phyloP scores from a whole-genome alignment of 1,140 invertebrate species.

The Halesus radiatus region DNA sequence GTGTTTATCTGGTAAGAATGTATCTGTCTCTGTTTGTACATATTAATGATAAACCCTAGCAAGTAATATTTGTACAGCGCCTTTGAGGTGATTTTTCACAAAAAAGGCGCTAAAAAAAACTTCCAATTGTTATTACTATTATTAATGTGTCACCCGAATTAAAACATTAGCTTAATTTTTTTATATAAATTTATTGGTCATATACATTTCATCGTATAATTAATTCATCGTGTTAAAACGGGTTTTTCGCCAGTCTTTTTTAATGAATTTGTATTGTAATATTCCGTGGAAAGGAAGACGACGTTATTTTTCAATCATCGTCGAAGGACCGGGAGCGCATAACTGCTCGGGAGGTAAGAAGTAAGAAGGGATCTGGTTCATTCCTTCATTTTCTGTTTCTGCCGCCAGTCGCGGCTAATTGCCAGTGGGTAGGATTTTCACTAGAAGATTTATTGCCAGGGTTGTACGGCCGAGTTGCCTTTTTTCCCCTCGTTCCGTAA shows the following conservation, averaged over 20 bases:
- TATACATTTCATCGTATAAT: too few species aligned
- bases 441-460: constrained; percentile 54
- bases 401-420: constrained; percentile 54
- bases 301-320: constrained; percentile 18
- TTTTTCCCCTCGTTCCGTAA: constrained; percentile 42
- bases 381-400: constrained; percentile 3
- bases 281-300: background rate
- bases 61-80: too few species aligned
- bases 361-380: background rate
- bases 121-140: too few species aligned
- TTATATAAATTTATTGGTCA: background rate
- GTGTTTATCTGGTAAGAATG: too few species aligned
- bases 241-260: too few species aligned
- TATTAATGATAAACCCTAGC: too few species aligned
- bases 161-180: background rate
- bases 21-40: too few species aligned
- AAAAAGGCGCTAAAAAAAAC: too few species aligned
- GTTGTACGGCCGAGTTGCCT: constrained; percentile 38
- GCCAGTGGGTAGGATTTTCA: constrained; percentile 56
- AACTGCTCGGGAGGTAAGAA: constrained; percentile 13
- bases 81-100: too few species aligned
- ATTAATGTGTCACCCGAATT: background rate
- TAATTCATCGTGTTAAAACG: too few species aligned
- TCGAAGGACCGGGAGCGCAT: constrained; percentile 34
- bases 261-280: too few species aligned